A percentile compares a stretch with the other conserved stretches of the same genome.
Conservation (phyloP, 1,140 invertebrate species). For the Caenorhabditis elegans region DNA sequence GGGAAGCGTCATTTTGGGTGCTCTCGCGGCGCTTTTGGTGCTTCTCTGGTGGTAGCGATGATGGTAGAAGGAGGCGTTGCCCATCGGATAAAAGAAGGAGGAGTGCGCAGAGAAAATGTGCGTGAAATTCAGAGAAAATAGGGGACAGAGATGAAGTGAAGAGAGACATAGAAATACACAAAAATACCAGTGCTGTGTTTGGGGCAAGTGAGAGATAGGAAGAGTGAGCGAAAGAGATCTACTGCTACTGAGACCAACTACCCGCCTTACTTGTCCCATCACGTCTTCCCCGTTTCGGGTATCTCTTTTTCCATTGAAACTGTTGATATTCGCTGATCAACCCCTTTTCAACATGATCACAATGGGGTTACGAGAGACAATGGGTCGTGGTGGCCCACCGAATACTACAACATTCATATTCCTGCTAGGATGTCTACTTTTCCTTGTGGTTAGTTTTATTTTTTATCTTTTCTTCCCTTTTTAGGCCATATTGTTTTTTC, state of each 20-base stretch:
- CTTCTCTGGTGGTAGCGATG: neutral
- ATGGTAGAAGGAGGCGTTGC: slow-evolving; percentile 5
- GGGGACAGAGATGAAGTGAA: neutral
- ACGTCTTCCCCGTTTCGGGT: slow-evolving; percentile 9
- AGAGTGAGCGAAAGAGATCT: no score
- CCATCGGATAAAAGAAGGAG: neutral
- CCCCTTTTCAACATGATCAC: no score
- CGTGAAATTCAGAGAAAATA: slow-evolving; percentile 28
- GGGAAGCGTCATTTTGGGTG: neutral
- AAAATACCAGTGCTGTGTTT: neutral
- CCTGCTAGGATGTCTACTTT: slow-evolving; percentile 13
- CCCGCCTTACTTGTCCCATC: slow-evolving; percentile 26
- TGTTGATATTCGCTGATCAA: slow-evolving; percentile 17
- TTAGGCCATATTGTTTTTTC: slow-evolving; percentile 66
- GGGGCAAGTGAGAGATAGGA: no score
- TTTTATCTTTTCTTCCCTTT: slow-evolving; percentile 50
- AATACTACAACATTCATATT: neutral
- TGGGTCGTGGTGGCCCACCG: slow-evolving; percentile 2
- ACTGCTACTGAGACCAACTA: neutral
- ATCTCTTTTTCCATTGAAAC: neutral
- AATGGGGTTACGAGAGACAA: slow-evolving; percentile 12
- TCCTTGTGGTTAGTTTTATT: slow-evolving; percentile 24
- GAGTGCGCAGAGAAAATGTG: slow-evolving; percentile 10
- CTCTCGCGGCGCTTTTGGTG: slow-evolving; percentile 17
- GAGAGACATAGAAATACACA: neutral